phyloP scores from a whole-genome alignment of 2,888 invertebrate genomes.

The Aspidiotus rigidus region DNA sequence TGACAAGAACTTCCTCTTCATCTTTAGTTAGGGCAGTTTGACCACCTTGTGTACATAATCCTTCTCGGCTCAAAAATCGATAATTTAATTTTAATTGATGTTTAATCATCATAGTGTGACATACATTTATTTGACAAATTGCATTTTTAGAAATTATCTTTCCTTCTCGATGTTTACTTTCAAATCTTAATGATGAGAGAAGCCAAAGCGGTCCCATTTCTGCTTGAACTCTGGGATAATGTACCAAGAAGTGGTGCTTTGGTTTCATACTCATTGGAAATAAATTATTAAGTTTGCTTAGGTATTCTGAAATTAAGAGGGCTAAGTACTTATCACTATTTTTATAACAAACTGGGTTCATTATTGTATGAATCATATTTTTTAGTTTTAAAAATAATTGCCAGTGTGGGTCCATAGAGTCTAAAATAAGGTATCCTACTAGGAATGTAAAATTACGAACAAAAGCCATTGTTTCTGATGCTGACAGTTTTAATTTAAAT shows the following conservation, averaged over 20 bases:
- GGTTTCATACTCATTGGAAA: too few relatives aligned
- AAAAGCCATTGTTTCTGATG: background rate
- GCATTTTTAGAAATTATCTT: background rate
- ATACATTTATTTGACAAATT: background rate
- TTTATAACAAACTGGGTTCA: too few relatives aligned
- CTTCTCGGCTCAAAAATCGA: background rate
- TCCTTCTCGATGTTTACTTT: too few relatives aligned
- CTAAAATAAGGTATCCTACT: background rate
- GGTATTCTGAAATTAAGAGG: too few relatives aligned
- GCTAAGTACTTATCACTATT: too few relatives aligned
- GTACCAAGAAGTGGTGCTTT: too few relatives aligned
- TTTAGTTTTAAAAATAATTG: background rate
- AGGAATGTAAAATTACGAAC: background rate
- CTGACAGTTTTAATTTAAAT: slow-evolving; percentile 3
- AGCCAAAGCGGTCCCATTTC: too few relatives aligned
- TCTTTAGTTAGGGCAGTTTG: slow-evolving; percentile 18
- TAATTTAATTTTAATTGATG: background rate
- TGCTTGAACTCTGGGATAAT: too few relatives aligned
- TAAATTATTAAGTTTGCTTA: too few relatives aligned
- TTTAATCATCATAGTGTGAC: background rate
- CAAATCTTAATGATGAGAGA: too few relatives aligned
- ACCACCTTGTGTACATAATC: slow-evolving; percentile 17
- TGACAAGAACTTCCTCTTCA: slow-evolving; percentile 15
- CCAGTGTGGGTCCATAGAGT: background rate
- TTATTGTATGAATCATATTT: too few relatives aligned